Base-by-base conservation (phyloP, 1,140 invertebrate genomes). In the Procambarus virginalis region DNA sequence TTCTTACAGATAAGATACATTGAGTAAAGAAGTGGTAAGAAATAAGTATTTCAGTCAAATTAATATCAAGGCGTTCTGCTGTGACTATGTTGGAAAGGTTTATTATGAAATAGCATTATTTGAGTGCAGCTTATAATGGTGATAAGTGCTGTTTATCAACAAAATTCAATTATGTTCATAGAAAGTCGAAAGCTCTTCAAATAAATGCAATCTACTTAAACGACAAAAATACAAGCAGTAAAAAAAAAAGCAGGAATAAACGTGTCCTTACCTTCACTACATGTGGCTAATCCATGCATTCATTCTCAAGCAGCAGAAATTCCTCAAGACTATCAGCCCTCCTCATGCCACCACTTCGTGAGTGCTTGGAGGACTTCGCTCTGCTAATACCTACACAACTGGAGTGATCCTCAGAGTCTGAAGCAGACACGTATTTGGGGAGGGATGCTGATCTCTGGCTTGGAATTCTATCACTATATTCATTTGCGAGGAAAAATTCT, bases 311-410 rank as follows among this genome's bases (percentile, higher is more conserved):
- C 79, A 96, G 92, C 70, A 96, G 93, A 94, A 96, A 96, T 93
- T 96, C 95, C 92, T 96, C 95, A 34, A 96, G 93, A 92, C 96
- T 95, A 92, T 96, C 95, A 92, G 95, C 95, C 93, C 95, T 96
- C 68, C 48, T 75, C 79, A 86, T 79, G 45, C 77, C 68, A 82
- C 82, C 85, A 60, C 82, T 86, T 17, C 82, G 55, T 22, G 49
- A 60, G 55, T 60, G 17, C 80, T 77, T 91, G 46, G 64, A 80
- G 64, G 84, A 85, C 45, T 81, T 77, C 58, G 1, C 68, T 76
- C 70, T 70, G 55, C 58, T 68, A 77, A 45, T 78, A 89, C 81
- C 51, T 84, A 70, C 46, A 70, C 34, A n/a, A 70, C 77, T 87
- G 20, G 34, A 70, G 60, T 70, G 55, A 22, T 87, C 45, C 64